A percentile compares a stretch with the other conserved stretches of the same genome.
Conservation (phyloP, 2,113 vertebrate genomes). For the Semicossyphus pulcher region DNA sequence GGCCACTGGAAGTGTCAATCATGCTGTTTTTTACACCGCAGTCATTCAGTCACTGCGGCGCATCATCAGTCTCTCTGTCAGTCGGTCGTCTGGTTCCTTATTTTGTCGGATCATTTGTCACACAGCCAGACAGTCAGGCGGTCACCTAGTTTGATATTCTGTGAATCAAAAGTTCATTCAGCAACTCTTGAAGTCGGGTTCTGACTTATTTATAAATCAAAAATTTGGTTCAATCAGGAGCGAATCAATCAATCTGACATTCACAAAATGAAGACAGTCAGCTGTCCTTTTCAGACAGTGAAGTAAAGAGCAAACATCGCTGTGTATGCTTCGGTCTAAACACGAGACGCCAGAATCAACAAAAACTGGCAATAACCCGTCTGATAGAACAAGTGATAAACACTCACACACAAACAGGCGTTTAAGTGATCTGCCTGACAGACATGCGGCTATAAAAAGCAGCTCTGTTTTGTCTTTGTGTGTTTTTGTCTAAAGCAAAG, state of each 20-base stretch:
- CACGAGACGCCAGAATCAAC: conserved; percentile 39
- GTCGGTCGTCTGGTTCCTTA: conserved; percentile 28
- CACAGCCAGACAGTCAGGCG: conserved; percentile 12
- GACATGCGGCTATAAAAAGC: conserved; percentile 33
- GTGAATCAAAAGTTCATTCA: background rate
- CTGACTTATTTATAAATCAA: background rate
- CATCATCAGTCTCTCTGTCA: conserved; percentile 46
- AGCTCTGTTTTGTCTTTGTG: conserved; percentile 48
- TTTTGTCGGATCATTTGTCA: conserved; percentile 35
- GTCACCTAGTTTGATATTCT: background rate
- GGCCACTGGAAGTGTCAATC: conserved; percentile 31
- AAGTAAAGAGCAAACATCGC: conserved; percentile 31
- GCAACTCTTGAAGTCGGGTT: background rate
- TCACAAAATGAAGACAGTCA: conserved; percentile 3
- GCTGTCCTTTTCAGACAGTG: conserved; percentile 9
- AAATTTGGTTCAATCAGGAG: background rate
- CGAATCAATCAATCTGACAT: conserved; percentile 11
- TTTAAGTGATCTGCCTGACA: conserved; percentile 11
- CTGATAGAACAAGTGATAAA: conserved; percentile 47
- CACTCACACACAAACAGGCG: conserved; percentile 13
- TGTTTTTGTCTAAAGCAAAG: conserved; percentile 58
- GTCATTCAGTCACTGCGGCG: conserved; percentile 29
- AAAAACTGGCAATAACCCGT: conserved; percentile 38
- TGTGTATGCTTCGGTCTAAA: conserved; percentile 5
- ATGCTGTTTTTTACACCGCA: conserved; percentile 44